Base-by-base conservation (phyloP, 30 jellyfish, hydroid and myxozoan species). In the Cassiopea andromeda region DNA sequence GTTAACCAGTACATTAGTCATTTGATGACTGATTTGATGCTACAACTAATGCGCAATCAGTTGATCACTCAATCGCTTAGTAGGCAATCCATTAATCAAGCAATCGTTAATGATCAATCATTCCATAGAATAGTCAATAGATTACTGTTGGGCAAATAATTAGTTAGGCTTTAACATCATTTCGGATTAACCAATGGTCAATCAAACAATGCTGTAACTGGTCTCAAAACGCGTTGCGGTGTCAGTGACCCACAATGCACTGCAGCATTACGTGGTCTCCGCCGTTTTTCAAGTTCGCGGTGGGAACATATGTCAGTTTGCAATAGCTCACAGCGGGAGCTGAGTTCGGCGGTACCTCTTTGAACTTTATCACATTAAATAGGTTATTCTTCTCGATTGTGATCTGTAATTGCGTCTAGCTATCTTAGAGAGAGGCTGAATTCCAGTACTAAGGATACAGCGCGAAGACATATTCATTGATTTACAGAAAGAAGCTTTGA, bases 241-340 rank as follows among this genome's bases (percentile, higher is more conserved):
- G 16, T 2, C 70, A 54, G 75, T 87, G 94, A 77, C 97, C 97
- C 97, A 92, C 84, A 85, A 92, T 92, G 92, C 97, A 69, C 15
- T 85, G 97, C 93, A 81, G 83, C 85, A 81, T 60, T 10, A 83
- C 96, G 58, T 43, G 49, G 85, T 64, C 91, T 92, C 87, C 94
- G 94, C 95, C 97, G 95, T 85, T 92, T 92, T 85, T 86, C 87
- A 92, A 86, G 93, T 80, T 85, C 97, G 97, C 97, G 97, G 97
- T 86, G 91, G 97, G 95, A 92, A 85, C 97, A 92, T 92, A 85
- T 92, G 97, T 92, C 97, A 92, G 97, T 86, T 92, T 85, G 97
- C 97, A 85, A 69, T 85, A 83, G 93, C 85, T 89, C 93, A 75
- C 97, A 92, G 97, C 97, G 89, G 97, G 97, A 85, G 94, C 60